Conservation (phyloP, 1,140 invertebrate genomes). For the Drosophila asahinai region DNA sequence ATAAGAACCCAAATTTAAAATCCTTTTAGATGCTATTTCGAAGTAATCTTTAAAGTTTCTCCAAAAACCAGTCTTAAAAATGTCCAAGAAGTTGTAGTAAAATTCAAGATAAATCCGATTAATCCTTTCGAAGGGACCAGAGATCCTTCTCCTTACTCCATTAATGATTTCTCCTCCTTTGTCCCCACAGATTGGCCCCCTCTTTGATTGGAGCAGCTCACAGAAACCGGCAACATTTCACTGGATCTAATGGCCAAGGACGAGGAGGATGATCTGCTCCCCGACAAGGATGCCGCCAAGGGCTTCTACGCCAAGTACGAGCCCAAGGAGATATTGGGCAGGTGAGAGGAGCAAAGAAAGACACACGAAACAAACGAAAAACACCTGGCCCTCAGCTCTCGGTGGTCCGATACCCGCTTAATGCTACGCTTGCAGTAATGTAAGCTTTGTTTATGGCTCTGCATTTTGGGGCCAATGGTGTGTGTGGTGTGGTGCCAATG, state of each 20-base stretch:
- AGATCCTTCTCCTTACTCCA: not conserved
- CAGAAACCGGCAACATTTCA: slow-evolving; percentile 75
- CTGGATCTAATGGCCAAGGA: slow-evolving; percentile 88
- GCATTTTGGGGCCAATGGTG: slow-evolving; percentile 30
- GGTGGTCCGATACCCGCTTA: slow-evolving; percentile 16
- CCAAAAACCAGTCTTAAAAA: too few species aligned
- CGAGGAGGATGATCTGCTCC: slow-evolving; percentile 92
- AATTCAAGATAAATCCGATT: not conserved
- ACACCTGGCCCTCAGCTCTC: slow-evolving; percentile 2
- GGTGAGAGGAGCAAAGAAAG: slow-evolving; percentile 88
- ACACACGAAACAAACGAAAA: not conserved
- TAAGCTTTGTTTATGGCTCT: slow-evolving; percentile 51
- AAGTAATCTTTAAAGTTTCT: too few species aligned
- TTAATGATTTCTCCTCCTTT: not conserved
- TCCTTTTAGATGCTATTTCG: too few species aligned
- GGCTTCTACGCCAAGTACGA: slow-evolving; percentile 99
- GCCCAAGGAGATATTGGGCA: slow-evolving; percentile 98
- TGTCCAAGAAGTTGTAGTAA: not conserved
- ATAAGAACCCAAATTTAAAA: too few species aligned
- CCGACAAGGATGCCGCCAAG: slow-evolving; percentile 95
- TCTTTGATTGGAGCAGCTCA: slow-evolving; percentile 5
- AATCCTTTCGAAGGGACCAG: too few species aligned
- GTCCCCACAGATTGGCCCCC: slow-evolving; percentile 13
- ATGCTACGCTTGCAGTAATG: slow-evolving; percentile 58
- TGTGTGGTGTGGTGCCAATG: slow-evolving; percentile 18